A percentile compares a stretch with the other conserved stretches of the same genome.
phyloP scores from a whole-genome alignment of 2,113 vertebrate genomes.

The Nyctereutes procyonoides region DNA sequence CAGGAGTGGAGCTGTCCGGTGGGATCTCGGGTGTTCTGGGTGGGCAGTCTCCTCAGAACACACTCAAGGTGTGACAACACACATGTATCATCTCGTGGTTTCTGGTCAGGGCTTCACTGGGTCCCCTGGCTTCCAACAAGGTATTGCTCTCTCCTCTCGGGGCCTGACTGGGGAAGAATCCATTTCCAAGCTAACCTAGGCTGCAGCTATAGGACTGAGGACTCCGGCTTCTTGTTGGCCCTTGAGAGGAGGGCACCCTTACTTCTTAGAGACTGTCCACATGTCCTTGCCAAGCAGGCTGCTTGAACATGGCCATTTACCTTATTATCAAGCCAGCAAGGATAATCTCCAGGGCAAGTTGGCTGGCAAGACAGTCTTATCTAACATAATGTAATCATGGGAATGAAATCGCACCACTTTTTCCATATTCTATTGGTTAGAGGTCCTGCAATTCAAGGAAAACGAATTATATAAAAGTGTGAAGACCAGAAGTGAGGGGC shows the following conservation, averaged over 20 bases:
- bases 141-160: not conserved
- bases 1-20: accelerated
- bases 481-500: not conserved
- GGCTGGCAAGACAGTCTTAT: not conserved
- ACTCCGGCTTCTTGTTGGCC: not conserved
- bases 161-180: not conserved
- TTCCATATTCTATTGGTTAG: not conserved
- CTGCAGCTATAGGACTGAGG: not conserved
- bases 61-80: not conserved
- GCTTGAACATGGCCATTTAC: not conserved
- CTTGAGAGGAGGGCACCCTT: not conserved
- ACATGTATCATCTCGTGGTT: not conserved
- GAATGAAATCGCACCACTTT: not conserved
- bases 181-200: not conserved
- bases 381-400: not conserved
- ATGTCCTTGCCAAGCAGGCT: not conserved
- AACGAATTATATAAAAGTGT: not conserved
- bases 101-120: not conserved
- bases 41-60: not conserved
- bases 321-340: not conserved
- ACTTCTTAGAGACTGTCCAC: not conserved
- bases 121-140: not conserved
- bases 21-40: not conserved
- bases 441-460: not conserved
- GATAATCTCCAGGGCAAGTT: not conserved